Evolutionary conservation across 2,888 invertebrate genomes (phyloP).

Genomic region (Leptogaster cylindrica): DNA sequence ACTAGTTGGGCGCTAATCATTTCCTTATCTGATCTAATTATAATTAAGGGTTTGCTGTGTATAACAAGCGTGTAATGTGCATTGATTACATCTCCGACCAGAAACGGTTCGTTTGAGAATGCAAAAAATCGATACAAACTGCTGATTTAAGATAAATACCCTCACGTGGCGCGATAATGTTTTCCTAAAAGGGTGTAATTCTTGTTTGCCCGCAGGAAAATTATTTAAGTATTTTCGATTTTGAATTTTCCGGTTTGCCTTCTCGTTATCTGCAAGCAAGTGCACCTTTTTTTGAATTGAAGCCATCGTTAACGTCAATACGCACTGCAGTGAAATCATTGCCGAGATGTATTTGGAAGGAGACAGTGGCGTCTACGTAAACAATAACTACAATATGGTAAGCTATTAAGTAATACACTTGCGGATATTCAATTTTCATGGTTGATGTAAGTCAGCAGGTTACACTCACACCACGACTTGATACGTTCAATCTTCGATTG

Average conservation of each 20-base stretch:
- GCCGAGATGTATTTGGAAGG: constrained; percentile 21
- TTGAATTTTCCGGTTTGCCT: not conserved
- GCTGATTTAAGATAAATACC: constrained; percentile 25
- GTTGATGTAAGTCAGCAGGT: no score
- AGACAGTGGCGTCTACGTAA: constrained; percentile 8
- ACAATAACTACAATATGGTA: constrained; percentile 19
- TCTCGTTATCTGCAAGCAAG: not conserved
- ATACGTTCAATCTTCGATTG: no score
- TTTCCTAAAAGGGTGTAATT: constrained; percentile 12
- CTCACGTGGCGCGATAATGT: constrained; percentile 27
- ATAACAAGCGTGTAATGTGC: constrained; percentile 6
- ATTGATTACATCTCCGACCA: not conserved
- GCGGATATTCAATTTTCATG: no score
- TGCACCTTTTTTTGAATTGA: not conserved
- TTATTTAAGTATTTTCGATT: not conserved
- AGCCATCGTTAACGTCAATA: not conserved
- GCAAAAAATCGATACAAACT: constrained; percentile 33
- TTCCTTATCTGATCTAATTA: not conserved
- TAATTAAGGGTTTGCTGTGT: not conserved
- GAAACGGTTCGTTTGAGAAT: constrained; percentile 2
- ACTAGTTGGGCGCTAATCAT: not conserved
- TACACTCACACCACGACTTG: no score
- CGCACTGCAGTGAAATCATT: constrained; percentile 10
- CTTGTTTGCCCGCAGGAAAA: constrained; percentile 4
- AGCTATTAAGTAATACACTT: not conserved